phyloP scores from a whole-genome alignment of 2,888 invertebrate species.

The Gastrophysa polygoni region DNA sequence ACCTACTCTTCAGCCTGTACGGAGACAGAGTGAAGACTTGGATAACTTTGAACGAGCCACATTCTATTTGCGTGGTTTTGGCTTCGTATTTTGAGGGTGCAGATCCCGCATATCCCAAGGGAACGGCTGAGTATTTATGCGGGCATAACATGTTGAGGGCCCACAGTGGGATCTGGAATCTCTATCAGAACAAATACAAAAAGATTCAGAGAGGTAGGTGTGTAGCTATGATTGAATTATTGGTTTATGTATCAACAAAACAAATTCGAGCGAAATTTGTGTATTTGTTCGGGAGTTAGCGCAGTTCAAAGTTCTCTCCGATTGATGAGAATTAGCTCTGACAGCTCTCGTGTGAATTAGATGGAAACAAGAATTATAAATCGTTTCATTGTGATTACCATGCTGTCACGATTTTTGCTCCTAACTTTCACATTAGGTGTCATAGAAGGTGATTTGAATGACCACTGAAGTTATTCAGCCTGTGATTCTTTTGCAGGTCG shows the following conservation, averaged over 20 bases:
- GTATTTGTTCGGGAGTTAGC: too few species aligned
- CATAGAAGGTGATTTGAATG: background rate
- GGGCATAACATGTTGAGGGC: slow-evolving; percentile 67
- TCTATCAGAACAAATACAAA: slow-evolving; percentile 65
- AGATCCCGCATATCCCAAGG: slow-evolving; percentile 41
- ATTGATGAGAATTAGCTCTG: too few species aligned
- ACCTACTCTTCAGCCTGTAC: slow-evolving; percentile 55
- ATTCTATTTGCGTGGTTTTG: slow-evolving; percentile 41
- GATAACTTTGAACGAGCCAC: slow-evolving; percentile 65
- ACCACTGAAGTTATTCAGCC: too few species aligned
- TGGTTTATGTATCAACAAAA: too few species aligned
- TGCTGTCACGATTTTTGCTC: too few species aligned
- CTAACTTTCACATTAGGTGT: too few species aligned
- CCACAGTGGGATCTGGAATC: slow-evolving; percentile 67
- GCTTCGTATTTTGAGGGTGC: slow-evolving; percentile 54
- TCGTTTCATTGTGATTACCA: too few species aligned
- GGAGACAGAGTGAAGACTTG: slow-evolving; percentile 58
- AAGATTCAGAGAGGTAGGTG: slow-evolving; percentile 55
- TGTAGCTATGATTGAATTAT: background rate
- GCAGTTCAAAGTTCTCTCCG: too few species aligned
- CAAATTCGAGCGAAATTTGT: too few species aligned
- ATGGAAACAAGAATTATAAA: too few species aligned
- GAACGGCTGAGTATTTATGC: slow-evolving; percentile 66
- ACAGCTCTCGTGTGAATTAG: too few species aligned
- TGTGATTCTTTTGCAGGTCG: slow-evolving; percentile 8